Evolutionary conservation across 2,113 vertebrate species (phyloP).

Genomic region (Mormyrus iriodes): DNA sequence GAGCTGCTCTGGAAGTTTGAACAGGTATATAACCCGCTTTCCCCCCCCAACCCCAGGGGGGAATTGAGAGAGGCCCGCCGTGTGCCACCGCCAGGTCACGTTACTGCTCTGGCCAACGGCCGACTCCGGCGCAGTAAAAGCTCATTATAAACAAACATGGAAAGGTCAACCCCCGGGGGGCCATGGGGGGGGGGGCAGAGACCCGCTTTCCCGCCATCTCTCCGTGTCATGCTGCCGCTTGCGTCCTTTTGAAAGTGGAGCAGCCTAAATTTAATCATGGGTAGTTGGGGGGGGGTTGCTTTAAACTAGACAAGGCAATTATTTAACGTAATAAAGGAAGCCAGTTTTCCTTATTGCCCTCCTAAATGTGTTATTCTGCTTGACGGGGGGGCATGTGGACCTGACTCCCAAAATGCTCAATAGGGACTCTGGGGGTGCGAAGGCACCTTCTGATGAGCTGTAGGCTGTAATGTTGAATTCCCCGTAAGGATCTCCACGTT

Average conservation of each 20-base stretch:
- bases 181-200: background rate
- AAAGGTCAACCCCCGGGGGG: background rate
- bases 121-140: background rate
- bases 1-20: slow-evolving; percentile 85
- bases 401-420: background rate
- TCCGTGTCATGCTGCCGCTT: background rate
- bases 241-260: slow-evolving; percentile 1
- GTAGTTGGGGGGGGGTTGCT: background rate
- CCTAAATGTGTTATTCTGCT: slow-evolving; percentile 8
- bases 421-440: background rate
- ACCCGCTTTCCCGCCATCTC: background rate
- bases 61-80: no score
- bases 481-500: background rate
- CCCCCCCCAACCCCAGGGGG: background rate
- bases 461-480: background rate
- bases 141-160: slow-evolving; percentile 5
- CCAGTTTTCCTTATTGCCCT: background rate
- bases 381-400: background rate
- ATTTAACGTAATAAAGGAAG: slow-evolving; percentile 9
- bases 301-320: slow-evolving; percentile 16
- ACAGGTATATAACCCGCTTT: slow-evolving; percentile 70
- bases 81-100: background rate
- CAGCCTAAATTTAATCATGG: slow-evolving; percentile 13
- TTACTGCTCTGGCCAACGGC: background rate
- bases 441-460: background rate